Conservation (phyloP, 2,888 invertebrate genomes). For the Pterostichus madidus region DNA sequence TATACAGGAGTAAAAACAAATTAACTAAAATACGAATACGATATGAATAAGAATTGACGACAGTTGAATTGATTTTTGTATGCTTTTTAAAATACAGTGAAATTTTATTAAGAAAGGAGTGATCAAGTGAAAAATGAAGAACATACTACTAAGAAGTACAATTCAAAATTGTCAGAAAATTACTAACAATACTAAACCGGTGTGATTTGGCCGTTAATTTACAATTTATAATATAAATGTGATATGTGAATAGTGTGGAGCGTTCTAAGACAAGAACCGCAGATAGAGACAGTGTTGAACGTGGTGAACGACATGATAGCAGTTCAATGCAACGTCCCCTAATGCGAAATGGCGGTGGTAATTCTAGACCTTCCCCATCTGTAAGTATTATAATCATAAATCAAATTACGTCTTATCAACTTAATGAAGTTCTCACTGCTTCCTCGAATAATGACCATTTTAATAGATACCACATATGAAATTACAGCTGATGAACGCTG, state of each 20-base stretch:
- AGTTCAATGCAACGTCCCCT: conserved; percentile 79
- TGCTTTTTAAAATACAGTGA: too few species aligned
- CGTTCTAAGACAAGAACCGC: conserved; percentile 52
- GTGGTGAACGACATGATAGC: conserved; percentile 72
- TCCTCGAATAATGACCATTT: too few species aligned
- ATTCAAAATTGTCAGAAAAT: conserved; percentile 38
- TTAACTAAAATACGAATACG: too few species aligned
- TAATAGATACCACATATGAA: too few species aligned
- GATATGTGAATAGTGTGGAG: conserved; percentile 73
- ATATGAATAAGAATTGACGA: too few species aligned
- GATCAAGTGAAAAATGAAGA: too few species aligned
- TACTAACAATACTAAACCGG: conserved; percentile 13
- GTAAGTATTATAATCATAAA: conserved; percentile 70
- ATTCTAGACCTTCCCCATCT: conserved; percentile 72
- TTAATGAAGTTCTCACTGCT: not conserved
- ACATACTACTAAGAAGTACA: too few species aligned
- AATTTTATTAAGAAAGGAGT: too few species aligned
- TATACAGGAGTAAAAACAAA: too few species aligned
- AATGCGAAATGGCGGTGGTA: conserved; percentile 81
- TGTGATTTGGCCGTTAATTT: conserved; percentile 21
- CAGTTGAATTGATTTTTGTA: too few species aligned
- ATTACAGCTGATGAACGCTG: too few species aligned
- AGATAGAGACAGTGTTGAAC: conserved; percentile 69
- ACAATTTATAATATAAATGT: not conserved
- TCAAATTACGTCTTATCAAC: not conserved